Percentiles rank a stretch among this genome's conserved stretches.
phyloP scores from a whole-genome alignment of 2,113 vertebrate species.

The Pedionomus torquatus region DNA sequence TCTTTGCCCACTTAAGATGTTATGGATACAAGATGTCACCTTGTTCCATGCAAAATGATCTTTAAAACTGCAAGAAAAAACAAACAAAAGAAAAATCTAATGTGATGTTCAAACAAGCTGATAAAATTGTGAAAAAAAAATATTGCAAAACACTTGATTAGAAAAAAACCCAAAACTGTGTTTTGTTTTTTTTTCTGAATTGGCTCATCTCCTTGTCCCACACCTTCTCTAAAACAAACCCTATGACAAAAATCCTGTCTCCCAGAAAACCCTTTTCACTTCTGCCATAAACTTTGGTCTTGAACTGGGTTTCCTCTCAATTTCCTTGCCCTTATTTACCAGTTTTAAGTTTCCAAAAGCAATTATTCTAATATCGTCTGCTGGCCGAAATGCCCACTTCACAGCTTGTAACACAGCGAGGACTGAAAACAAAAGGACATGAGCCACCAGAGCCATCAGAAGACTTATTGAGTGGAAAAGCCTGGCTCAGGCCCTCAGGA shows the following conservation, averaged over 20 bases:
- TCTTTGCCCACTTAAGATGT: constrained; percentile 95
- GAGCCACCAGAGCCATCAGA: not conserved
- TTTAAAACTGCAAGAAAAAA: constrained; percentile 73
- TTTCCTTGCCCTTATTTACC: not conserved
- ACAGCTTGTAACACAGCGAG: not conserved
- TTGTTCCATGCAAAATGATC: constrained; percentile 99
- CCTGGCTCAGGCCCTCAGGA: not conserved
- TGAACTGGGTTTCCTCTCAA: not conserved
- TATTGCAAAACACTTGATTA: not conserved
- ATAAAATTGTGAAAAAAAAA: not conserved
- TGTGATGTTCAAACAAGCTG: not conserved
- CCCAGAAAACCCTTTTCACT: not conserved
- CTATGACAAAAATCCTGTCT: not conserved
- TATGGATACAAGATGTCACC: constrained; percentile 98
- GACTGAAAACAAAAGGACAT: not conserved
- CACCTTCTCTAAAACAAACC: not conserved
- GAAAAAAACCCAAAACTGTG: not conserved
- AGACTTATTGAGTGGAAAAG: not conserved
- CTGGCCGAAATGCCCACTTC: not conserved
- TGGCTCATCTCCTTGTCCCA: not conserved
- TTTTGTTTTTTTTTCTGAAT: not conserved
- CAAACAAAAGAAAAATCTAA: not conserved
- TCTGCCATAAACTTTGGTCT: not conserved
- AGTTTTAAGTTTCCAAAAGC: not conserved
- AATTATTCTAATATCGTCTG: not conserved